phyloP scores from a whole-genome alignment of 2,888 invertebrate species.

The Pachydiplax longipennis region DNA sequence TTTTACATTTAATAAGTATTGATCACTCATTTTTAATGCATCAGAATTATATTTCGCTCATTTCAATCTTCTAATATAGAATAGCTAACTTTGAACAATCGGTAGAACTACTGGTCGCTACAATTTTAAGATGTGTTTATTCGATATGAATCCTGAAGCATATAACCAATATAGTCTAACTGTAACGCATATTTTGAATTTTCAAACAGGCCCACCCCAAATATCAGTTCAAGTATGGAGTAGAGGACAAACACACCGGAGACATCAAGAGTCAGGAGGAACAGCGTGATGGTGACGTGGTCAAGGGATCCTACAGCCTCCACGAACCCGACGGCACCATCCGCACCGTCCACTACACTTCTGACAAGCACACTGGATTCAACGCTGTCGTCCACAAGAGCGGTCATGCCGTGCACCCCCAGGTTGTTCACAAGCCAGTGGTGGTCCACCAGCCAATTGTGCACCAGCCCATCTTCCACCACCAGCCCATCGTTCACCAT shows the following conservation, averaged over 20 bases:
- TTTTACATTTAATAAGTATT: too few species aligned
- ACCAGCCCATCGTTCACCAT: slow-evolving; percentile 2
- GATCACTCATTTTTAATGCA: too few species aligned
- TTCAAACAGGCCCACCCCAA: background rate
- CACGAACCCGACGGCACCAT: background rate
- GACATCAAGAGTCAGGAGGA: background rate
- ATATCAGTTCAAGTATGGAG: background rate
- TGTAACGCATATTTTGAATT: background rate
- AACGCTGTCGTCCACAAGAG: background rate
- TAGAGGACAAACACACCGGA: background rate
- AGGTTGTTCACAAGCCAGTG: background rate
- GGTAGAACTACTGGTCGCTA: too few species aligned
- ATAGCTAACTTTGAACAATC: too few species aligned
- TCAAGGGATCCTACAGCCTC: background rate
- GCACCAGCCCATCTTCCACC: background rate
- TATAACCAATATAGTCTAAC: too few species aligned
- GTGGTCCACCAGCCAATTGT: background rate
- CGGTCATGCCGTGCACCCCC: background rate
- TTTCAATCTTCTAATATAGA: too few species aligned
- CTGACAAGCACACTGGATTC: background rate
- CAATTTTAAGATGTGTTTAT: too few species aligned
- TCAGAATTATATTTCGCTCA: too few species aligned
- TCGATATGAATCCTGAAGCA: too few species aligned
- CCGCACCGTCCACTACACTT: background rate
- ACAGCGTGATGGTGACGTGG: background rate